These are phyloP conservation scores for Rotaria sp. DNA, from an alignment of 2,888 invertebrate genomes.

Conservation along the genomic window DNA sequence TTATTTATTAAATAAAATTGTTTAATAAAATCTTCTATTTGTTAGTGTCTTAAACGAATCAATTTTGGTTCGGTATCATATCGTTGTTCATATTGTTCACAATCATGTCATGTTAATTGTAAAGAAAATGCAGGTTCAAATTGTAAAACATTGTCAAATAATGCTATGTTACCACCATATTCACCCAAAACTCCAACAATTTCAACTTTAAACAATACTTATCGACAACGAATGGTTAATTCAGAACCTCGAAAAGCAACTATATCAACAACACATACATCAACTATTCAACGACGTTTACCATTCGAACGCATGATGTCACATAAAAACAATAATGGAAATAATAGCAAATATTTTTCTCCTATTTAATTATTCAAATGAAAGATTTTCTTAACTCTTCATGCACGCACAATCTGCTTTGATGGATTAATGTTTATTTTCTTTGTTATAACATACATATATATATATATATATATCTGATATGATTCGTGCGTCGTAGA, in stretches of 20 bases:
- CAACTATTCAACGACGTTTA: constrained; percentile 14
- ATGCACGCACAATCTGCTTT: neutral
- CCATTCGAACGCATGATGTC: neutral
- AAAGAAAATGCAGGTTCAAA: neutral
- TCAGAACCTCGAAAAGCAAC: constrained; percentile 4
- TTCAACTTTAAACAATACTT: neutral
- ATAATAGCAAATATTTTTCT: neutral
- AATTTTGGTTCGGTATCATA: constrained; percentile 19
- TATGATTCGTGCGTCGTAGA: neutral
- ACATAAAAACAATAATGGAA: neutral
- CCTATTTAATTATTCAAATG: neutral
- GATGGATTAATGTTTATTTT: neutral
- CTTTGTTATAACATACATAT: neutral
- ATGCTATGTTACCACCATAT: neutral
- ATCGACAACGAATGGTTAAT: neutral
- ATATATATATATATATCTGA: neutral
- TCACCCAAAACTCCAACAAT: neutral
- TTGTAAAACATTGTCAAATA: neutral
- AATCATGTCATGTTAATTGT: constrained; percentile 14
- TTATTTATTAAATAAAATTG: no score
- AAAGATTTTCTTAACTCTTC: neutral
- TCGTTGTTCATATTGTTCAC: constrained; percentile 18
- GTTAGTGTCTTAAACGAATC: constrained; percentile 18
- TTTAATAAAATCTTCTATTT: neutral
- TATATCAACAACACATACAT: neutral